Percentiles rank a stretch among this genome's conserved stretches.
Evolutionary conservation across 2,888 invertebrate species (phyloP).

Genomic region (Drosophila kanekoi): DNA sequence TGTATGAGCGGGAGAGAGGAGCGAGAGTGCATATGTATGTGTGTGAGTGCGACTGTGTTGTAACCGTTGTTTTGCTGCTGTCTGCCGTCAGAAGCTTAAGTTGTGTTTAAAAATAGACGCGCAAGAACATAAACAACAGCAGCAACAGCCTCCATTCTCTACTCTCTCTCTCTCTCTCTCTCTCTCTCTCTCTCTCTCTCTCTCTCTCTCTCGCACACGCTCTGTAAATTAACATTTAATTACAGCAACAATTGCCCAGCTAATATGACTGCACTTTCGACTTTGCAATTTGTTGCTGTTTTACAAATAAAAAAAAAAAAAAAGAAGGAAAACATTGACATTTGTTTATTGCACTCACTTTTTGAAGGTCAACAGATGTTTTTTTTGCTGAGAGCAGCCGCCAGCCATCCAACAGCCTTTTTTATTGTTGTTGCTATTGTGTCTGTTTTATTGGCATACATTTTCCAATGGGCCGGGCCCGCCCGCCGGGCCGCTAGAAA

Average conservation of each 20-base stretch:
- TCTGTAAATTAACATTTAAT: slow-evolving; percentile 43
- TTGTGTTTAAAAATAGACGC: slow-evolving; percentile 19
- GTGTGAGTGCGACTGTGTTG: not conserved
- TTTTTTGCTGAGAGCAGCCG: not conserved
- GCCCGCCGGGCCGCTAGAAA: slow-evolving; percentile 17
- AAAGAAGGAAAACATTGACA: slow-evolving; percentile 24
- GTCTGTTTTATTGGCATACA: slow-evolving; percentile 59
- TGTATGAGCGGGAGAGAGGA: not conserved
- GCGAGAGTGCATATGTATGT: not conserved
- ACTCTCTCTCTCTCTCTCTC: not conserved
- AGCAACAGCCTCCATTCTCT: not conserved
- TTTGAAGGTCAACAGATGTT: slow-evolving; percentile 67
- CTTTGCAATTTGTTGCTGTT: slow-evolving; percentile 45
- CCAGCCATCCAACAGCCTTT: slow-evolving; percentile 12
- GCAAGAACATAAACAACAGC: not conserved
- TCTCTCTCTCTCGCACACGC: not conserved
- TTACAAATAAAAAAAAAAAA: slow-evolving; percentile 4
- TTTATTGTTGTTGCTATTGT: slow-evolving; percentile 31
- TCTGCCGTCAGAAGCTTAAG: slow-evolving; percentile 14
- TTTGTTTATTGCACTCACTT: slow-evolving; percentile 36
- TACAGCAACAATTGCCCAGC: slow-evolving; percentile 7
- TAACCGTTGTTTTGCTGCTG: slow-evolving; percentile 28
- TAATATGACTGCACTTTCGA: slow-evolving; percentile 58
- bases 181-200: not conserved
- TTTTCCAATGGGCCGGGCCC: slow-evolving; percentile 34